Evolutionary conservation across 2,113 vertebrate genomes (phyloP), one percentile per base, ranked within the genome.

Genomic region (Rhinoderma darwinii): DNA sequence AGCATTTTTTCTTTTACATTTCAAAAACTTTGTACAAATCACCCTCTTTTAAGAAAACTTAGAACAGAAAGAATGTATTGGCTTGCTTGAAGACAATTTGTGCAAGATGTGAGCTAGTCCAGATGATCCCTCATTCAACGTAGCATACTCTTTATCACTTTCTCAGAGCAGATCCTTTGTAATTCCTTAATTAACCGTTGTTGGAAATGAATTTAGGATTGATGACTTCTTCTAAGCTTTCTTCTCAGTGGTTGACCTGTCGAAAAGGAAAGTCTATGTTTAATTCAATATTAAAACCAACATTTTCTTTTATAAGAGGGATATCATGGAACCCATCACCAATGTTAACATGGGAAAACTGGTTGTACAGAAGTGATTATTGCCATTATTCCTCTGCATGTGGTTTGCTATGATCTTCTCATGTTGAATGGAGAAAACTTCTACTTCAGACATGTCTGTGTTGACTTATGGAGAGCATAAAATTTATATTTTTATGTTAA

Each of bases 221-320:
- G n/a, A 75, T 87, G 86, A 59, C 78, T 87, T 87, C 86, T 74
- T 59, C 51, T 81, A 27, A 75, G 30, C 51, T 87, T 74, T 50
- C 86, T 87, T 50, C 79, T 87, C 22, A 82, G 2, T 56, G 56
- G 54, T 84, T 61, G 73, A 50, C 73, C 84, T 85, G 56, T 44
- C 11, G 50, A 77, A 66, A n/a, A 17, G 11, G 14, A 61, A 44
- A 32, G 25, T 59, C 39, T n/a, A n/a, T 54, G 32, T 27, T 80
- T 37, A 80, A 2, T 39, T 80, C 7, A 37, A 37, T 32, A 25
- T 41, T 12, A 39, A n/a, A 39, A 22, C 39, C 15, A 43, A 75
- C 12, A n/a, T 22, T 22, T 1, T 17, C 0, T 7, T 17, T 11
- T 11, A 32, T 47, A 47, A 47, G 4, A 37, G 12, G 15, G 9